Base-by-base conservation (phyloP, 2,113 vertebrate genomes). In the Desmodus rotundus region DNA sequence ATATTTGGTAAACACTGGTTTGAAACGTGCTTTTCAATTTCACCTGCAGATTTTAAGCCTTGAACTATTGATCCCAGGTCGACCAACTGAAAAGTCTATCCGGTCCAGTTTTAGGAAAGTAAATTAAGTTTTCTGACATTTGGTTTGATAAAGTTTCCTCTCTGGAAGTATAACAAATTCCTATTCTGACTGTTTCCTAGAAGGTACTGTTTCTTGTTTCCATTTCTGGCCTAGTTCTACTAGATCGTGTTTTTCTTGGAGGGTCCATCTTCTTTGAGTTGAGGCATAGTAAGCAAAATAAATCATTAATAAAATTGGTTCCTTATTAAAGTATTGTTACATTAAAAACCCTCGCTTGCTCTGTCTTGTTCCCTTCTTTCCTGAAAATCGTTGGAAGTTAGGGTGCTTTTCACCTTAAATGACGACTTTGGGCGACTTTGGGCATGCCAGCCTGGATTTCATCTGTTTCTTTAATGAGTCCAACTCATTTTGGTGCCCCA, bases 361-460 rank as follows among this genome's bases (percentile, higher is more conserved):
- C 45, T 76, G 22, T 58, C 92, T 65, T 87, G 24, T 7, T 70
- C 8, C 16, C 7, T 65, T 84, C 17, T n/a, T 36, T 93, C 52
- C 22, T 16, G 73, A 74, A 54, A 91, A 24, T 87, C 20, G 33
- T 65, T 52, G 73, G 47, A 65, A 74, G 47, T 31, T 8, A 61
- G 38, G 19, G 58, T 19, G 28, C 33, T 54, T 3, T 94, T 97
- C 43, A 99, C 99, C 89, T 65, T 99, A 84, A 99, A 99, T 47
- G 63, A 98, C 99, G 99, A n/a, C n/a, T 99, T 70, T 96, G 98
- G 86, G 99, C 45, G 4, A 99, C 76, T 1, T 98, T 98, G 2
- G 98, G 98, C 61, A 99, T 99, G 5, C 99, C 99, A 0, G 99
- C 99, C 96, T 99, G 98, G 41, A 99, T 98, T 61, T 61, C 26